Percentiles rank a stretch among this genome's conserved stretches.
phyloP scores from a whole-genome alignment of 1,140 invertebrate genomes.

The Penaeus vannamei region DNA sequence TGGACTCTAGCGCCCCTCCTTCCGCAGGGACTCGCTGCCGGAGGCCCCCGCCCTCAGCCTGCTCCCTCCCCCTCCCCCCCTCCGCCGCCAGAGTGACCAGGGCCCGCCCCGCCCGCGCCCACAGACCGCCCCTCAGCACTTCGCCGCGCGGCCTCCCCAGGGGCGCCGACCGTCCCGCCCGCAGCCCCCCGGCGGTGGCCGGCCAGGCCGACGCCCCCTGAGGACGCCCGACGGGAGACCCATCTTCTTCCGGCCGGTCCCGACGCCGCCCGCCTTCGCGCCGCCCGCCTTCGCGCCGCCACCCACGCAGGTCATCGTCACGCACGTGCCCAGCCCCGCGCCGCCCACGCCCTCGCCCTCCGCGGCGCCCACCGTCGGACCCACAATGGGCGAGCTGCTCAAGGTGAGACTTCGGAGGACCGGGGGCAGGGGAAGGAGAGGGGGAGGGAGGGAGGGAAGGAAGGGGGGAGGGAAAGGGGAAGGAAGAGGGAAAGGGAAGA shows the following conservation, averaged over 20 bases:
- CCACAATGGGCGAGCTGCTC: conserved; percentile 41
- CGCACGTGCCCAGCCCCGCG: neutral
- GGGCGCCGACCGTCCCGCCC: too few relatives aligned
- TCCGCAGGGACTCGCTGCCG: neutral
- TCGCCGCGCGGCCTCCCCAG: too few relatives aligned
- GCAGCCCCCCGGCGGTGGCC: too few relatives aligned
- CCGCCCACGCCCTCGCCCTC: neutral
- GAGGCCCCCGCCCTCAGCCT: neutral
- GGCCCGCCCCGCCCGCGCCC: too few relatives aligned
- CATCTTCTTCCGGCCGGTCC: too few relatives aligned
- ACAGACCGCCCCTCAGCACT: too few relatives aligned
- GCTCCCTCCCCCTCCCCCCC: conserved; percentile 19
- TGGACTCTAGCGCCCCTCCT: neutral
- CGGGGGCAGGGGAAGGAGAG: neutral
- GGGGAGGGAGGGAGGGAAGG: neutral
- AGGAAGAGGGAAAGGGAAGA: neutral
- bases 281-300: too few relatives aligned
- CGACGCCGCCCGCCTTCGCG: too few relatives aligned
- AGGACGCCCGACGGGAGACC: too few relatives aligned
- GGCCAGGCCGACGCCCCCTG: too few relatives aligned
- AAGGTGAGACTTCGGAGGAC: neutral
- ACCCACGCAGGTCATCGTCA: too few relatives aligned
- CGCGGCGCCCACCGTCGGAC: conserved; percentile 38
- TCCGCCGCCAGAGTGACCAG: neutral
- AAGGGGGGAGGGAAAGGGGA: neutral